A percentile compares a stretch with the other conserved stretches of the same genome.
These are phyloP conservation scores for Rhipidura dahli DNA, from an alignment of 2,113 vertebrate genomes.

Conservation along the genomic window DNA sequence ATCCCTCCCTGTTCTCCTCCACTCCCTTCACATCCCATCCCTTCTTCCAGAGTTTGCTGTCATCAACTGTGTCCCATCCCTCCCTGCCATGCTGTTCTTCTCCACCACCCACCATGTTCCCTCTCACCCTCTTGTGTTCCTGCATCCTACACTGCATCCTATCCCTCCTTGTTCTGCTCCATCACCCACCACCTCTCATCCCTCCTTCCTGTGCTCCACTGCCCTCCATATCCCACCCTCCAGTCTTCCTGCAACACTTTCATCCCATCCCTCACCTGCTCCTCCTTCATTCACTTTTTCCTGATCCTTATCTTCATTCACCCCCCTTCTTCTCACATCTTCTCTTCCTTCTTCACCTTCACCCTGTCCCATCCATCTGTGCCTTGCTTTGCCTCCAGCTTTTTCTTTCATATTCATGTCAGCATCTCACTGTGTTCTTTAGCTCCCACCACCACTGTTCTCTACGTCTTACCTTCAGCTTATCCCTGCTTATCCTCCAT, in stretches of 20 bases:
- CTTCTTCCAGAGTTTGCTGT: neutral
- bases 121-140: neutral
- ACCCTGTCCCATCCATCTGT: neutral
- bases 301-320: neutral
- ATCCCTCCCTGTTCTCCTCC: neutral
- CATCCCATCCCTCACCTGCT: neutral
- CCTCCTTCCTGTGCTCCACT: neutral
- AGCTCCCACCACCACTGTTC: neutral
- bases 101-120: neutral
- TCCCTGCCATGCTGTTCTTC: neutral
- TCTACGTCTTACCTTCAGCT: neutral
- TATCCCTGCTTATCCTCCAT: neutral
- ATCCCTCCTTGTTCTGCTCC: neutral
- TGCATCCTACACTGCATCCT: neutral
- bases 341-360: neutral
- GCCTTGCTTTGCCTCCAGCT: neutral
- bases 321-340: neutral
- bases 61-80: neutral
- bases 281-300: neutral
- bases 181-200: neutral
- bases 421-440: neutral
- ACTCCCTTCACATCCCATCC: neutral
- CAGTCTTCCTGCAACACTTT: neutral
- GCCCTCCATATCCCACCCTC: neutral
- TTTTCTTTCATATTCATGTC: neutral